phyloP scores from a whole-genome alignment of 2,797 vertebrate species.

The Brachymystax lenok region DNA sequence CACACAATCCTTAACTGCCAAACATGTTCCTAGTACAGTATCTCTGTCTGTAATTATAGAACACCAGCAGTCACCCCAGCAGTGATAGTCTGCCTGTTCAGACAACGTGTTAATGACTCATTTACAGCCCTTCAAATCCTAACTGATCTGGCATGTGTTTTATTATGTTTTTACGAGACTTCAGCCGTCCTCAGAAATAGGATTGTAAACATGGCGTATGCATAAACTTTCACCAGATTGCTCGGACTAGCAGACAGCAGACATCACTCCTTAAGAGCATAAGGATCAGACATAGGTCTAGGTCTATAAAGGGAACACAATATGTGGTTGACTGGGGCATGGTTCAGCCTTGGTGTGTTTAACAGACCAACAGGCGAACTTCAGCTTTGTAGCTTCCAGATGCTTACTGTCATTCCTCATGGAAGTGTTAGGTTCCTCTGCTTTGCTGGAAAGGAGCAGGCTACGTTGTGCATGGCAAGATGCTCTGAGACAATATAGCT shows the following conservation, averaged over 20 bases:
- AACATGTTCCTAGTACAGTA: conserved; percentile 14
- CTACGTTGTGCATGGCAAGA: not conserved
- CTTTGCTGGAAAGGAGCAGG: conserved; percentile 8
- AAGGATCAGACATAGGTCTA: conserved; percentile 50
- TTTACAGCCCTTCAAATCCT: conserved; percentile 23
- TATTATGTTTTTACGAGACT: conserved; percentile 40
- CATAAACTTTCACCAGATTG: conserved; percentile 48
- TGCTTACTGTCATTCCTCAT: conserved; percentile 57
- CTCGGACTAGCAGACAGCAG: conserved; percentile 35
- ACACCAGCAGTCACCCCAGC: not conserved
- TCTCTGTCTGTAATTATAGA: not conserved
- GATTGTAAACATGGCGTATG: conserved; percentile 30
- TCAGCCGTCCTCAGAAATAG: conserved; percentile 36
- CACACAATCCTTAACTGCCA: conserved; percentile 1
- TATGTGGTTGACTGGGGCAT: conserved; percentile 61
- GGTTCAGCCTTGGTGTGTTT: conserved; percentile 49
- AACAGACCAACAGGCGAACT: conserved; percentile 56
- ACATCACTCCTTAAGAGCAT: conserved; percentile 44
- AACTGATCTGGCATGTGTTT: conserved; percentile 33
- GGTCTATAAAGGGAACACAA: conserved; percentile 59
- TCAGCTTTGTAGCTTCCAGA: conserved; percentile 36
- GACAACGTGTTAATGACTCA: conserved; percentile 22
- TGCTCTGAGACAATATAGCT: not conserved
- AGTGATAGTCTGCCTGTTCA: not conserved
- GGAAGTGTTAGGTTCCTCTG: conserved; percentile 34